Percentiles rank a stretch among this genome's conserved stretches.
These are phyloP conservation scores for Dromius quadrimaculatus DNA, from an alignment of 2,888 invertebrate species.

Conservation along the genomic window DNA sequence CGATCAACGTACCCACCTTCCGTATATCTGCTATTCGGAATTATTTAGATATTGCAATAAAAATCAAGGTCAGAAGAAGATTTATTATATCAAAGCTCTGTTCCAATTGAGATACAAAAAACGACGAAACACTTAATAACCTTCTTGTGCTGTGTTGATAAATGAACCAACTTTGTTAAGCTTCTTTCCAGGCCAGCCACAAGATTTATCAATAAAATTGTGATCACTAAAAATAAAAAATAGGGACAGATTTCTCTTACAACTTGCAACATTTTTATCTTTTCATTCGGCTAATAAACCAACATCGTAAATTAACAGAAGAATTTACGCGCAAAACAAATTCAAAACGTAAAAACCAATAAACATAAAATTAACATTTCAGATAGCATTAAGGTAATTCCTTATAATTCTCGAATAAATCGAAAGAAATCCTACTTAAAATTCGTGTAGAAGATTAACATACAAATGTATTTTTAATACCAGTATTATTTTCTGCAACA, in stretches of 20 bases:
- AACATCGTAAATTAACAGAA: slow-evolving; percentile 39
- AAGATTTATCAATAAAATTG: slow-evolving; percentile 32
- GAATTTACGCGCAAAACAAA: slow-evolving; percentile 43
- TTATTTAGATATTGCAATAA: too few species aligned
- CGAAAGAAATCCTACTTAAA: slow-evolving; percentile 36
- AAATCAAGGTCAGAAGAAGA: too few species aligned
- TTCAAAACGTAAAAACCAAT: slow-evolving; percentile 45
- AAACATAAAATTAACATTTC: slow-evolving; percentile 48
- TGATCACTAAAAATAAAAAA: slow-evolving; percentile 16
- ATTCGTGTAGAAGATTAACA: slow-evolving; percentile 44
- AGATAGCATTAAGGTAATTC: slow-evolving; percentile 43
- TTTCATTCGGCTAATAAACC: slow-evolving; percentile 24
- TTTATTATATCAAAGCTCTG: too few species aligned
- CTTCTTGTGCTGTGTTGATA: not conserved
- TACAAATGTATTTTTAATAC: slow-evolving; percentile 45
- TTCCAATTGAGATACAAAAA: not conserved
- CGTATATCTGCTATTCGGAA: too few species aligned
- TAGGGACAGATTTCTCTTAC: slow-evolving; percentile 20
- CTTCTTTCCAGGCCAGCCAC: not conserved
- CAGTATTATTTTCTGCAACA: slow-evolving; percentile 20
- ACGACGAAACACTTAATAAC: slow-evolving; percentile 11
- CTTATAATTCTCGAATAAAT: slow-evolving; percentile 43
- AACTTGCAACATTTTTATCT: slow-evolving; percentile 22
- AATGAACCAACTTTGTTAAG: slow-evolving; percentile 12
- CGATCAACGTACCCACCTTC: too few species aligned